Conservation (phyloP, 2,797 vertebrate genomes). For the Acestrorhynchus altus region DNA sequence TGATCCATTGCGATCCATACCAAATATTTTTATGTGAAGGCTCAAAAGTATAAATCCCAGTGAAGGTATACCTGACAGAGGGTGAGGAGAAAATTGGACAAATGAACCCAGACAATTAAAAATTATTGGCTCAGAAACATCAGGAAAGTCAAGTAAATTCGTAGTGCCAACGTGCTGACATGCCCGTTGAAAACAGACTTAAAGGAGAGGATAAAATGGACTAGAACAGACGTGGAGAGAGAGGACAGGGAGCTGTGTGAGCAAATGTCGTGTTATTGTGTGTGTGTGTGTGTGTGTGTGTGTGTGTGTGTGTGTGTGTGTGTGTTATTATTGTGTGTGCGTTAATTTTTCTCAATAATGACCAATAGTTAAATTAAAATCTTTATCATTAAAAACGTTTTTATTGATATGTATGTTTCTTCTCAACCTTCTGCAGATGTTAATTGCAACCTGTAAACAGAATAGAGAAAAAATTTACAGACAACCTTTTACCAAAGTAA, state of each 20-base stretch:
- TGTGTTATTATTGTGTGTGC: no score
- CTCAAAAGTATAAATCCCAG: conserved; percentile 97
- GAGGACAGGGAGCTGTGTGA: background rate
- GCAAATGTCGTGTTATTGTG: no score
- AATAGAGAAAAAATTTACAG: no score
- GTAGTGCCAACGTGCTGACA: conserved; percentile 25
- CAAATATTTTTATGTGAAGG: conserved; percentile 96
- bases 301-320: conserved; percentile 14
- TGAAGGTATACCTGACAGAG: conserved; percentile 82
- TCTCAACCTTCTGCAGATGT: no score
- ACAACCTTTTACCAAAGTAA: no score
- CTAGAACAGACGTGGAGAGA: conserved; percentile 30
- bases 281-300: conserved; percentile 22
- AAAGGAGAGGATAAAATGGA: conserved; percentile 5
- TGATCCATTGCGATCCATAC: no score
- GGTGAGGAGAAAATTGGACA: conserved; percentile 29
- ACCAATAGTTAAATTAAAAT: no score
- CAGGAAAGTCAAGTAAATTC: background rate
- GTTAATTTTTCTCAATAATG: no score
- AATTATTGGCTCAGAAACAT: background rate
- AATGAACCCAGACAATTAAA: conserved; percentile 15
- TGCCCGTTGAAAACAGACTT: conserved; percentile 28
- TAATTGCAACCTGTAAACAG: no score
- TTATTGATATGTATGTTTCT: no score
- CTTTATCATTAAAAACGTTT: no score